A percentile compares a stretch with the other conserved stretches of the same genome.
Conservation (phyloP, 1,140 invertebrate species). For the Musca domestica region DNA sequence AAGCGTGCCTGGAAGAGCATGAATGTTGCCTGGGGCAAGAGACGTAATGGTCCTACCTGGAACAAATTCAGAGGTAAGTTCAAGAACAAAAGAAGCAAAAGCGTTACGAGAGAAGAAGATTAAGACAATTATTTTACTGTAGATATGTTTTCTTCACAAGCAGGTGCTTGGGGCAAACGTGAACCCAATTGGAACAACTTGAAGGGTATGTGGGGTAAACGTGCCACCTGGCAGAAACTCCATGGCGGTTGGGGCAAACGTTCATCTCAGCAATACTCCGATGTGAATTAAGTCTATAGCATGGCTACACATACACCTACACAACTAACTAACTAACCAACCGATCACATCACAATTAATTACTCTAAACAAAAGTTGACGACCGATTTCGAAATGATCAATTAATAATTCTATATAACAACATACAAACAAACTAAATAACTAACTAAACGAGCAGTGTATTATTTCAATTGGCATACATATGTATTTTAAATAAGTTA, state of each 20-base stretch:
- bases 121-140: not conserved
- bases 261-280: slow-evolving; percentile 20
- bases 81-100: too few species aligned
- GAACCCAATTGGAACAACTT: slow-evolving; percentile 72
- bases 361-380: too few species aligned
- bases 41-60: slow-evolving; percentile 59
- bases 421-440: too few species aligned
- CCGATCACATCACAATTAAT: too few species aligned
- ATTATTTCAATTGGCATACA: too few species aligned
- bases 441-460: too few species aligned
- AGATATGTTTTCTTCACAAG: slow-evolving; percentile 29
- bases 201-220: slow-evolving; percentile 71
- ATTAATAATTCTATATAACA: not conserved
- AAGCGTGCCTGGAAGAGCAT: slow-evolving; percentile 65
- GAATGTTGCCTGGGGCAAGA: slow-evolving; percentile 65
- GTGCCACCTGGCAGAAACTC: slow-evolving; percentile 40
- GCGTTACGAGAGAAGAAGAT: not conserved
- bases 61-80: slow-evolving; percentile 61
- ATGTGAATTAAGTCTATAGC: slow-evolving; percentile 32
- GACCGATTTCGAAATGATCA: not conserved
- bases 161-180: slow-evolving; percentile 66
- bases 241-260: slow-evolving; percentile 51
- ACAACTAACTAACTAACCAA: too few species aligned
- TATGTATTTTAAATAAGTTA: too few species aligned
- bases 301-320: too few species aligned